Conservation (phyloP, 2,113 vertebrate species). For the crab-eating macaque (Macaca fascicularis) region DNA sequence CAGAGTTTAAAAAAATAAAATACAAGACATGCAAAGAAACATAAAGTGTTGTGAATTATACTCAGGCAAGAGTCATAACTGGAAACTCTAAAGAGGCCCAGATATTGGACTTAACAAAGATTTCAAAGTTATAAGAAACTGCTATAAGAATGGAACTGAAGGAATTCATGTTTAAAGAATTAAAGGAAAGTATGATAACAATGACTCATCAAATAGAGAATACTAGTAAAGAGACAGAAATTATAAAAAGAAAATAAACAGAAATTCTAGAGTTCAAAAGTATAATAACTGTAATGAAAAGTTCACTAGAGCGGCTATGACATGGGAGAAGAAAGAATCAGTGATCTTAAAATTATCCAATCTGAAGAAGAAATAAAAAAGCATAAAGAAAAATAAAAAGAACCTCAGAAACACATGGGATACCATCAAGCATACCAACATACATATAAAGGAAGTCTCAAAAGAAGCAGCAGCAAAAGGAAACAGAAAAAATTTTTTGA, state of each 20-base stretch:
- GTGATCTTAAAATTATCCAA: not conserved
- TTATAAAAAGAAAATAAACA: conserved; percentile 30
- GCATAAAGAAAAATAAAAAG: not conserved
- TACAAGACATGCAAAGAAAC: not conserved
- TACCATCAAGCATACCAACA: not conserved
- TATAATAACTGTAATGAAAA: conserved; percentile 22
- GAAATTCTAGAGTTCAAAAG: conserved; percentile 15
- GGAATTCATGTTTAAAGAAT: conserved; percentile 2
- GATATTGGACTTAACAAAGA: not conserved
- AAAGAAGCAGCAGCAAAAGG: not conserved
- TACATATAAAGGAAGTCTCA: not conserved
- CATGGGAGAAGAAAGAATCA: not conserved
- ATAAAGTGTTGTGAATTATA: not conserved
- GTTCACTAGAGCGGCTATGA: not conserved
- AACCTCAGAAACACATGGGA: not conserved
- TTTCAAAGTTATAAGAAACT: not conserved
- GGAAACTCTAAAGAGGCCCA: not conserved
- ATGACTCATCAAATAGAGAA: not conserved
- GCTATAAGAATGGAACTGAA: not conserved
- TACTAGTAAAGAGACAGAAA: not conserved
- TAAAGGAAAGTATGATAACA: not conserved
- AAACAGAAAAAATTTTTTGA: not conserved
- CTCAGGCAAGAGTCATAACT: not conserved
- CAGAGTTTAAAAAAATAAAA: not conserved
- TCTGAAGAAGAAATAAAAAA: not conserved